Conservation (phyloP, 1,140 invertebrate genomes). For the Tenebrio molitor region DNA sequence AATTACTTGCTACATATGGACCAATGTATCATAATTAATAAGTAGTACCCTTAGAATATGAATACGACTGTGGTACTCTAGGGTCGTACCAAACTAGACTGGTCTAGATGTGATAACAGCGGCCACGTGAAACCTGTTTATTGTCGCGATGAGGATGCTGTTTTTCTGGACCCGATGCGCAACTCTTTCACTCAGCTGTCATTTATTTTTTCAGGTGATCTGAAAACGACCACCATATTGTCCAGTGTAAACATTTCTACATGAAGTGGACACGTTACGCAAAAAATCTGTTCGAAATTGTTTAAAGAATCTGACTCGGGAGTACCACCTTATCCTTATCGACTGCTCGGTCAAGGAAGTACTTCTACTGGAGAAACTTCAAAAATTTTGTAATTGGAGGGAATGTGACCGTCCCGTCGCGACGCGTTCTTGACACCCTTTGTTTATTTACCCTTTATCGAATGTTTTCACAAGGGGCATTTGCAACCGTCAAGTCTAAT, state of each 20-base stretch:
- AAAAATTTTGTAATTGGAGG: too few relatives aligned
- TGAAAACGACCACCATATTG: background rate
- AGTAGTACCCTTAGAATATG: too few relatives aligned
- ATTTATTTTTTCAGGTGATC: constrained; percentile 39
- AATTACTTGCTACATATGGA: too few relatives aligned
- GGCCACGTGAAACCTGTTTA: constrained; percentile 32
- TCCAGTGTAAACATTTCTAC: background rate
- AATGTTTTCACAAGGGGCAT: constrained; percentile 59
- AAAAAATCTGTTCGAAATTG: too few relatives aligned
- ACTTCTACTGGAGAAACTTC: too few relatives aligned
- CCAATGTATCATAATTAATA: too few relatives aligned
- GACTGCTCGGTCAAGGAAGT: too few relatives aligned
- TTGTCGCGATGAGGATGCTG: constrained; percentile 10
- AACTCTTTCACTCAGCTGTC: constrained; percentile 32
- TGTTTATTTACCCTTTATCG: constrained; percentile 48
- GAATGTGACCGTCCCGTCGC: too few relatives aligned
- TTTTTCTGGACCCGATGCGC: constrained; percentile 15
- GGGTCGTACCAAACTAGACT: too few relatives aligned
- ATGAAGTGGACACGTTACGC: background rate
- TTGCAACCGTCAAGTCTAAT: constrained; percentile 58
- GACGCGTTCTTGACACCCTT: constrained; percentile 12
- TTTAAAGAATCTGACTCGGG: too few relatives aligned
- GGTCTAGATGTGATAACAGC: background rate
- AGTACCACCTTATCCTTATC: too few relatives aligned
- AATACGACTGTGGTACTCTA: too few relatives aligned